Evolutionary conservation across 1,140 invertebrate species (phyloP).

Genomic region (Drosophila bocki): DNA sequence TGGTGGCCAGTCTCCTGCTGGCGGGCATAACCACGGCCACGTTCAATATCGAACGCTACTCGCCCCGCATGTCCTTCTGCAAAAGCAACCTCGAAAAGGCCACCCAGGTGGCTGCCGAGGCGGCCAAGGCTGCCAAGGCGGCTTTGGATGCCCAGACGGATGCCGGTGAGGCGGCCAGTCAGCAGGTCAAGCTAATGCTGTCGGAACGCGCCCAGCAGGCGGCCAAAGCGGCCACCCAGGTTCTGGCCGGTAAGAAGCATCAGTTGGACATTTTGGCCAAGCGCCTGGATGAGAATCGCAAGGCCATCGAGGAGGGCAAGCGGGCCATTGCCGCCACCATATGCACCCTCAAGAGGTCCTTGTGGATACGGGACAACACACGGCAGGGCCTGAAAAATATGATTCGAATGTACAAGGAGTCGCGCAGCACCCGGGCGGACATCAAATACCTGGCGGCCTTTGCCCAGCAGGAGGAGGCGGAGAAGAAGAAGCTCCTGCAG

Average conservation of each 20-base stretch:
- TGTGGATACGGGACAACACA: neutral
- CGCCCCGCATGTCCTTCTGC: neutral
- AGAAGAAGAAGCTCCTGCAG: constrained; percentile 10
- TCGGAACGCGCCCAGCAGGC: constrained; percentile 38
- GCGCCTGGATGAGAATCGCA: constrained; percentile 5
- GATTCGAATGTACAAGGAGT: constrained; percentile 1
- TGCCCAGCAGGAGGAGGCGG: neutral
- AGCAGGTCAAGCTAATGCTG: constrained; percentile 18
- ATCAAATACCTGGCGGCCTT: neutral
- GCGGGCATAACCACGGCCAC: neutral
- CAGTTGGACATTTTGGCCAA: constrained; percentile 16
- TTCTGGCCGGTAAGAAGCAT: constrained; percentile 25
- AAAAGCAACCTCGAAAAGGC: constrained; percentile 17
- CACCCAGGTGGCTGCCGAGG: constrained; percentile 27
- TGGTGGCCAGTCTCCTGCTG: neutral
- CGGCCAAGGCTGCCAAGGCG: constrained; percentile 13
- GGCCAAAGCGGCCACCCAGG: constrained; percentile 29
- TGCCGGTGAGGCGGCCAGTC: constrained; percentile 11
- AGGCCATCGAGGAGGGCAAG: constrained; percentile 18
- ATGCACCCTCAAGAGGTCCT: neutral
- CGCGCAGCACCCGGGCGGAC: neutral
- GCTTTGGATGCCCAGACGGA: constrained; percentile 29
- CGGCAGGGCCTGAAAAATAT: constrained; percentile 4
- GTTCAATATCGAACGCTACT: neutral
- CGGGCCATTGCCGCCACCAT: neutral